phyloP scores from a whole-genome alignment of 1,140 invertebrate genomes.

The Listronotus bonariensis region DNA sequence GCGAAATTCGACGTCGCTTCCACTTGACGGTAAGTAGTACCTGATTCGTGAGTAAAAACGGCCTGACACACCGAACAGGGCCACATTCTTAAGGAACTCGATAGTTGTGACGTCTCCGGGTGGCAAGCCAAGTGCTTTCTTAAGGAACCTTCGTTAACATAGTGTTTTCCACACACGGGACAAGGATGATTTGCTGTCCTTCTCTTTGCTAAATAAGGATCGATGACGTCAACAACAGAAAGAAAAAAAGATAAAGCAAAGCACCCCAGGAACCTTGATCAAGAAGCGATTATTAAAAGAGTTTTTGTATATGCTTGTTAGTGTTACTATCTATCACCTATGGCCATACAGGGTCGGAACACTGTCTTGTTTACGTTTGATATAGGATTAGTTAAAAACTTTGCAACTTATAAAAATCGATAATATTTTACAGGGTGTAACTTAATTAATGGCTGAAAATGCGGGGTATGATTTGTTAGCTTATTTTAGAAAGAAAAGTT shows the following conservation, averaged over 20 bases:
- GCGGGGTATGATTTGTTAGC: too few species aligned
- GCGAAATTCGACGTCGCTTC: not conserved
- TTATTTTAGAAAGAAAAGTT: too few species aligned
- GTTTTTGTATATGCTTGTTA: not conserved
- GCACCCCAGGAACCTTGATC: conserved; percentile 53
- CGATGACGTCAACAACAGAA: conserved; percentile 59
- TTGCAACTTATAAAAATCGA: too few species aligned
- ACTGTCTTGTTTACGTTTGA: not conserved
- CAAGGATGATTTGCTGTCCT: conserved; percentile 91
- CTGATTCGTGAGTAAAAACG: conserved; percentile 91
- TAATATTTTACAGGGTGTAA: too few species aligned
- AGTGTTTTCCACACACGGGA: conserved; percentile 92
- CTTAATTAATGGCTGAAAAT: too few species aligned
- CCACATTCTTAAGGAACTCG: conserved; percentile 88
- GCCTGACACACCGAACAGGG: conserved; percentile 92
- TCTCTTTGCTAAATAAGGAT: conserved; percentile 86
- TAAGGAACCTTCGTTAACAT: conserved; percentile 91
- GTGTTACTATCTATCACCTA: too few species aligned
- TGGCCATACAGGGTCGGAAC: too few species aligned
- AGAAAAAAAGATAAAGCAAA: conserved; percentile 57
- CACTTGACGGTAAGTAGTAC: conserved; percentile 58
- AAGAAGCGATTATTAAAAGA: conserved; percentile 21
- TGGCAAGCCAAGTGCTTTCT: conserved; percentile 91
- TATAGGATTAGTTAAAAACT: not conserved
- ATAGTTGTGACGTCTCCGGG: conserved; percentile 86